Conservation (phyloP, 2,113 vertebrate genomes). For the Coregonus clupeaformis region DNA sequence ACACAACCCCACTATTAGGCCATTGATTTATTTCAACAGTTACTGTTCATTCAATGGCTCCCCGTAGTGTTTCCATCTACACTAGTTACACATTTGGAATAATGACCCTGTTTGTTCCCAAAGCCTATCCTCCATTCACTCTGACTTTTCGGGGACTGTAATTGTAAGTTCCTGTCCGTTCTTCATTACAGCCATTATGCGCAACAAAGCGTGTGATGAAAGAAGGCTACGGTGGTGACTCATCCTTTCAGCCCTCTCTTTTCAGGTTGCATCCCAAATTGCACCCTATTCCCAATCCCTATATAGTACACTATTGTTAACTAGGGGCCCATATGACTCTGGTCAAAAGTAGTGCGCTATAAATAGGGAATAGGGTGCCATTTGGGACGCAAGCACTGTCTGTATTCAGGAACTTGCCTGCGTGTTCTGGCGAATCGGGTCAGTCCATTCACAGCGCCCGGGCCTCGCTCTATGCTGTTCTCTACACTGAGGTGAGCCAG, state of each 20-base stretch:
- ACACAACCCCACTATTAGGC: conserved; percentile 1
- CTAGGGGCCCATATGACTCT: too few relatives aligned
- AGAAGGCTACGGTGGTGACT: neutral
- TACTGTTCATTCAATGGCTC: neutral
- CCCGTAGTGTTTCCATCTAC: neutral
- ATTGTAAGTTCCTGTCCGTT: neutral
- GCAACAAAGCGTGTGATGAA: neutral
- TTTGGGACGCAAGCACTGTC: neutral
- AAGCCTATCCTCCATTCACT: neutral
- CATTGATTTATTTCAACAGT: neutral
- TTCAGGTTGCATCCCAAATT: neutral
- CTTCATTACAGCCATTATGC: neutral
- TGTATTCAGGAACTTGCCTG: neutral
- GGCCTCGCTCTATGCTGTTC: too few relatives aligned
- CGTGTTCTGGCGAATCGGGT: neutral
- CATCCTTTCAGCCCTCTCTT: neutral
- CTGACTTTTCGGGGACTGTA: neutral
- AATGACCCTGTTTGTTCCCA: neutral
- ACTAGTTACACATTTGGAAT: neutral
- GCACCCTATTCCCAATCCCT: too few relatives aligned
- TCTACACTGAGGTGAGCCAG: neutral
- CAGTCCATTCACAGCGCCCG: neutral
- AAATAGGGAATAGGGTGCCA: neutral
- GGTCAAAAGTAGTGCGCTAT: too few relatives aligned
- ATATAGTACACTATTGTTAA: too few relatives aligned